These are phyloP conservation scores for Tachysurus vachellii DNA, from an alignment of 2,113 vertebrate genomes.

Conservation along the genomic window DNA sequence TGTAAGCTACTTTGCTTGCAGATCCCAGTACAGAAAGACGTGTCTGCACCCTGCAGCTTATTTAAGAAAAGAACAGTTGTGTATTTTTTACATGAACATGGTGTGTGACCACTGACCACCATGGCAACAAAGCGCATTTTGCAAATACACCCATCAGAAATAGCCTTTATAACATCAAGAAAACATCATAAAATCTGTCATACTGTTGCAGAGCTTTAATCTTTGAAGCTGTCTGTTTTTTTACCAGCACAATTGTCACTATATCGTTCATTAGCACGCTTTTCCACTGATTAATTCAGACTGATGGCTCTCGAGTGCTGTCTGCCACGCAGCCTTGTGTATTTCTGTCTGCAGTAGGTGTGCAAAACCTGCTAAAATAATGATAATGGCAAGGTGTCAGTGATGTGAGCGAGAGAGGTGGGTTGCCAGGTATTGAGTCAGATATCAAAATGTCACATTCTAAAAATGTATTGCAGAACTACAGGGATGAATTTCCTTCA, in stretches of 20 bases:
- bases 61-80: not conserved
- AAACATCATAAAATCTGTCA: not conserved
- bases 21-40: not conserved
- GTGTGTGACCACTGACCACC: not conserved
- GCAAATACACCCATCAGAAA: not conserved
- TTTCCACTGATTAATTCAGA: slow-evolving; percentile 18
- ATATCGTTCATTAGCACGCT: slow-evolving; percentile 8
- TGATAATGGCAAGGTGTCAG: slow-evolving; percentile 37
- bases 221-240: not conserved
- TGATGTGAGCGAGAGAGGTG: slow-evolving; percentile 3
- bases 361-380: slow-evolving; percentile 40
- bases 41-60: not conserved
- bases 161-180: not conserved
- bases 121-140: not conserved
- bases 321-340: not conserved
- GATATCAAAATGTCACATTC: slow-evolving; percentile 40
- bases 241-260: slow-evolving; percentile 19
- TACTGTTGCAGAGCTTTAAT: not conserved
- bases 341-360: slow-evolving; percentile 29
- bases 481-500: not conserved
- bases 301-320: slow-evolving; percentile 2
- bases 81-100: not conserved
- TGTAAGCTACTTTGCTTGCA: slow-evolving; percentile 6
- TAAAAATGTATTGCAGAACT: slow-evolving; percentile 32
- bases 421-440: slow-evolving; percentile 54